Base-by-base conservation (phyloP, 2,888 invertebrate genomes). In the Drosophila mettleri region DNA sequence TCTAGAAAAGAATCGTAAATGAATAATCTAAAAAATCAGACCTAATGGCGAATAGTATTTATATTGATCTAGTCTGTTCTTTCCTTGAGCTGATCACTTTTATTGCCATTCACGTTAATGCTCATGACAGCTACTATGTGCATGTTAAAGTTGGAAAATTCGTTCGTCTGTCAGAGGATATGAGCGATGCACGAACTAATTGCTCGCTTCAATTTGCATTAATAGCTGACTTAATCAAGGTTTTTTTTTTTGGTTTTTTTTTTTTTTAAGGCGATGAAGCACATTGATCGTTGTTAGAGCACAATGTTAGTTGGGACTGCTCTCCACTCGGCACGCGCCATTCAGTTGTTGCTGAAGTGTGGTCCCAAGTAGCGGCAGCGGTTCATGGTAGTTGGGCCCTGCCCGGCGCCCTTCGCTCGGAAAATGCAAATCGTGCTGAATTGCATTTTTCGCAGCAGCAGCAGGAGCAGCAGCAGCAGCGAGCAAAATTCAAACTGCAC, bases 391-490 rank as follows among this genome's bases (percentile, higher is more conserved):
- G 45, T 29, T 1, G 27, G 6, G 0, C 10, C 7, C 46, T 18
- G 18, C 1, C 12, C 33, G 9, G 18, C 24, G 16, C 27, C 45
- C 12, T 16, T 45, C 7, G 10, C 22, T 41, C 63, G 55, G 54
- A 70, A 80, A 82, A 81, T 81, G 86, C 86, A 81, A 81, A 81
- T 81, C 81, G 88, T 81, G 81, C 81, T 81, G 88, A 81, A 81
- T 81, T 81, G 81, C 81, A 88, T 86, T 81, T 81, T 81, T 86
- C 72, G 68, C 51, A 45, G 59, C 63, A 51, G 18, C 46, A 29
- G 29, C 46, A 31, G 14, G 12, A 29, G 46, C 29, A 18, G 39
- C 20, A 20, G 39, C 48, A 36, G 66, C 48, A 22, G 76, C 55
- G 55, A 48, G 61, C 60, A 68, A 74, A 74, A 58, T 74, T 78